Evolutionary conservation across 2,888 invertebrate genomes (phyloP), one percentile per base, ranked within the genome.

Genomic region (Ornithoptera priamus): DNA sequence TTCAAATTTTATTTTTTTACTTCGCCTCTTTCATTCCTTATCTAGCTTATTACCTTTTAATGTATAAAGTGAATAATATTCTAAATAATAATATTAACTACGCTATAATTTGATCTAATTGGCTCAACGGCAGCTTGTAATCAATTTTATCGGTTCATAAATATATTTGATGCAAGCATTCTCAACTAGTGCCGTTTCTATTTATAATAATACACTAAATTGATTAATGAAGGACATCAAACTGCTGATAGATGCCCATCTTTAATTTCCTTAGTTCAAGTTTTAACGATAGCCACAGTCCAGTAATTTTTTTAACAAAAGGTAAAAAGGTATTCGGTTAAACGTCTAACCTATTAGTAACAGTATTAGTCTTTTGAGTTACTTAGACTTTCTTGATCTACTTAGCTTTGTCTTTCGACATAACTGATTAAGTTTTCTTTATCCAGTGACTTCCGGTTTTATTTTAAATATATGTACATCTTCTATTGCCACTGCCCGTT

Each of bases 21-120:
- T 64, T 65, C 63, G 70, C 78, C 76, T 82, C 73, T 68, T 80
- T 80, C 78, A 84, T 84, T 83, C 81, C 82, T 82, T 81, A 77
- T 75, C 78, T 74, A 75, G 76, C 76, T 75, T 76, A 77, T 72
- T 75, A 74, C 71, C 71, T 76, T 78, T 79, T 77, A 72, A 76
- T 80, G 72, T 80, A 77, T 78, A 77, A 75, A 75, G 77, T 63
- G 76, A 74, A 78, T 67, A 76, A 75, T 79, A 79, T 75, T 72
- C 75, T 73, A 71, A 79, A 73, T 20, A 74, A 46, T 62, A 58
- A 30, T 57, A 69, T 67, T 61, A 68, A 20, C 12, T 30, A 61
- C 59, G 60, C 61, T 70, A 72, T 69, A 74, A 71, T 71, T 68
- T 69, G 69, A 30, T 69, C 71, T 68, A 72, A 67, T 59, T 57